phyloP scores from a whole-genome alignment of 2,113 vertebrate species.

The Rhineura floridana region DNA sequence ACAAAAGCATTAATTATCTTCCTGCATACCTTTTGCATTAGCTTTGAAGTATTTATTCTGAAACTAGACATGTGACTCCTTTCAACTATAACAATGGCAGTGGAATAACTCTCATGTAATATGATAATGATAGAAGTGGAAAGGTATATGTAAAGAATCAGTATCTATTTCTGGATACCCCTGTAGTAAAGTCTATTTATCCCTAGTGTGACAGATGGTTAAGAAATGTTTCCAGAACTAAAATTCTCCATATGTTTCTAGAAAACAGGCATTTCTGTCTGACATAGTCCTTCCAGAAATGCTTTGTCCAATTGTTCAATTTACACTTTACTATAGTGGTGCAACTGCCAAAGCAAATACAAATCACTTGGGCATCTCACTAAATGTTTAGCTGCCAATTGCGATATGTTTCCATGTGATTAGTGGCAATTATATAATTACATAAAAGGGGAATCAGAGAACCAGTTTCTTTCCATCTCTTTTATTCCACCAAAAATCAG shows the following conservation, averaged over 20 bases:
- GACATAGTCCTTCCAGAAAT: background rate
- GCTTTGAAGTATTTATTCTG: background rate
- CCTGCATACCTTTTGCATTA: background rate
- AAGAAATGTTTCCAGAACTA: conserved; percentile 3
- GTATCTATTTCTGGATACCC: background rate
- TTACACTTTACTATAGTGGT: background rate
- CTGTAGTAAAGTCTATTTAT: background rate
- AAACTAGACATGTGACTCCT: background rate
- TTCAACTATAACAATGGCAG: background rate
- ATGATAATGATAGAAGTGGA: conserved; percentile 15
- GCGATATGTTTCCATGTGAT: background rate
- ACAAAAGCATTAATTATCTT: background rate
- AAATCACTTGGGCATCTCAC: background rate
- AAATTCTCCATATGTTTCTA: background rate
- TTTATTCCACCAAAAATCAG: background rate
- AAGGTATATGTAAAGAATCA: background rate
- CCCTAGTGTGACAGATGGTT: background rate
- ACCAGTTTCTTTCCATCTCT: too few species aligned
- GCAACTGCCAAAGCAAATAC: background rate
- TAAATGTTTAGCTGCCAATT: background rate
- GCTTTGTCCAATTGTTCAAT: background rate
- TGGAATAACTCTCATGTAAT: background rate
- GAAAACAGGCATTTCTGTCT: background rate
- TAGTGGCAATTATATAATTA: background rate
- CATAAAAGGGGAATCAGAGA: too few species aligned